These are phyloP conservation scores for Lithobius niger DNA, from an alignment of 1,140 invertebrate species.

Conservation along the genomic window DNA sequence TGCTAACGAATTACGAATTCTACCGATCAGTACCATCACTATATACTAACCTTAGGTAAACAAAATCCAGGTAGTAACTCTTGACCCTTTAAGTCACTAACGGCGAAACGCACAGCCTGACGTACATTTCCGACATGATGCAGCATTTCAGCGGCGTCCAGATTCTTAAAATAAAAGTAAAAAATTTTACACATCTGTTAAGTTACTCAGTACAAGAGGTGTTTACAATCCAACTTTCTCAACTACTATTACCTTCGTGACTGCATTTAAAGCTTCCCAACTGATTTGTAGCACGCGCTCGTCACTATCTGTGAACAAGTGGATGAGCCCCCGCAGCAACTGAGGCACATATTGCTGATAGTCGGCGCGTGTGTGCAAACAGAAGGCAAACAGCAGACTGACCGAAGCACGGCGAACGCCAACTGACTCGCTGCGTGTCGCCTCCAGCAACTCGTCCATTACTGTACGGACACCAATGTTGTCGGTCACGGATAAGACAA, in stretches of 20 bases:
- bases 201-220: background rate
- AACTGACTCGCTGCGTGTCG: conserved; percentile 46
- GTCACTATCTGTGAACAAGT: conserved; percentile 67
- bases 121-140: conserved; percentile 73
- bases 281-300: conserved; percentile 65
- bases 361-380: conserved; percentile 71
- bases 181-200: background rate
- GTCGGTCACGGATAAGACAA: conserved; percentile 77
- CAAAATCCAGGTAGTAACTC: conserved; percentile 85
- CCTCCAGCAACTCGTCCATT: conserved; percentile 78
- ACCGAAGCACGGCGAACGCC: conserved; percentile 57
- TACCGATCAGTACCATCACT: too few relatives aligned
- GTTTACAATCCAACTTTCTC: background rate
- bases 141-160: conserved; percentile 66
- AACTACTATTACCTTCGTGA: conserved; percentile 52
- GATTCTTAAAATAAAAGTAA: conserved; percentile 36
- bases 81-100: conserved; percentile 66
- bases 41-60: conserved; percentile 52
- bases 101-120: conserved; percentile 78
- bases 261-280: conserved; percentile 79
- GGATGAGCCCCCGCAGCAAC: conserved; percentile 70
- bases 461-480: conserved; percentile 74
- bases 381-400: conserved; percentile 76
- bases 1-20: too few relatives aligned
- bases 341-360: conserved; percentile 76